These are phyloP conservation scores for Ischnura elegans DNA, from an alignment of 2,888 invertebrate species.

Conservation along the genomic window DNA sequence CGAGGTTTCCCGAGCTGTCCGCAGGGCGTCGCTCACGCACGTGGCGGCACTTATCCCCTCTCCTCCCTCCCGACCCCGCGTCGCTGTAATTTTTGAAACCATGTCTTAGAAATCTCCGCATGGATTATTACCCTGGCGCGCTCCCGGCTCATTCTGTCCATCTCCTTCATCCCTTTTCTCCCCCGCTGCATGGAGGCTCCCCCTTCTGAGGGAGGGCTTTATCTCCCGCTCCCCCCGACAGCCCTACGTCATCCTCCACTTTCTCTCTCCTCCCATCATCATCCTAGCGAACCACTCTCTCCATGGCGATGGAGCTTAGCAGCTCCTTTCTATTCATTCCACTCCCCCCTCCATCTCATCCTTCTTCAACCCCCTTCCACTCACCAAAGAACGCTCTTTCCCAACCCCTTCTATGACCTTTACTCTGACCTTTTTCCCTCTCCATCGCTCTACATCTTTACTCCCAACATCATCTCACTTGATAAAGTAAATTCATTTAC, in stretches of 20 bases:
- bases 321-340: slow-evolving; percentile 31
- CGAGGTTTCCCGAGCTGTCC: not conserved
- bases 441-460: slow-evolving; percentile 11
- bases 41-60: not conserved
- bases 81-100: not conserved
- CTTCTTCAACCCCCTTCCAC: not conserved
- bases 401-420: slow-evolving; percentile 5
- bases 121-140: slow-evolving; percentile 8
- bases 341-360: not conserved
- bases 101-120: not conserved
- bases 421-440: slow-evolving; percentile 12
- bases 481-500: slow-evolving; percentile 32
- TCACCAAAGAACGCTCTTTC: not conserved
- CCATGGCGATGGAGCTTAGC: slow-evolving; percentile 28
- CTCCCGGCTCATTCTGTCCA: slow-evolving; percentile 3
- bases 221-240: not conserved
- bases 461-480: slow-evolving; percentile 24
- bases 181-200: not conserved
- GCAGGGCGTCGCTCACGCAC: not conserved
- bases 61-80: not conserved
- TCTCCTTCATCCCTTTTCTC: not conserved
- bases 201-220: not conserved
- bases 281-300: slow-evolving; percentile 9
- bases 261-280: not conserved
- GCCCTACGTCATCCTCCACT: not conserved